Base-by-base conservation (phyloP, 2,113 vertebrate species). In the Ageneiosus marmoratus region DNA sequence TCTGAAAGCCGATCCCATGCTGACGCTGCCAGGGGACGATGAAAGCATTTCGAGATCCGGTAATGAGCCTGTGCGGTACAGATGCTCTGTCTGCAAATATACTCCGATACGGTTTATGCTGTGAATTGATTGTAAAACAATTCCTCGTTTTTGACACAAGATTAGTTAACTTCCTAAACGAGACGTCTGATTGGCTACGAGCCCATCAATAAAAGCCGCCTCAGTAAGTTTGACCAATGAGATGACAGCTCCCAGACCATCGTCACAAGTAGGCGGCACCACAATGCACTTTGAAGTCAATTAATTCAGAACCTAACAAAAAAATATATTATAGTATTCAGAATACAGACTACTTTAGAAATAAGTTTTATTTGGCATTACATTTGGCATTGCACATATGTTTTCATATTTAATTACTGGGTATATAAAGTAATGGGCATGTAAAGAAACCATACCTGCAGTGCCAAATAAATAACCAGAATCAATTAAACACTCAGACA, bases 151-250 rank as follows among this genome's bases (percentile, higher is more conserved):
- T 55, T 22, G 3, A 37, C 20, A 55, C 73, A 76, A 37, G 50
- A 50, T 24, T 24, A 10, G 29, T 55, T 76, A 24, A 55, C 32
- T 34, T 53, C 51, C 34, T 20, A 0, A 34, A 58, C 24, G 51
- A 81, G n/a, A 10, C 80, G 2, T 48, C n/a, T 73, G 69, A 74
- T 73, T 73, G 69, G 69, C 34, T n/a, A 60, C 18, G 13, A 34
- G 44, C 4, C 12, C 44, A 20, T 51, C 7, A 32, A 22, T 22
- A 65, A 34, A 65, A 22, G n/a, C 55, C 58, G 56, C 58, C 58
- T 32, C 9, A 4, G 1, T n/a, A 29, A 2, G 1, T 29, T 27
- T 62, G 58, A 63, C 73, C 50, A 76, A 76, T 76, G 6, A 76
- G 50, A 1, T 51, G 20, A 34, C 5, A 20, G 18, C 0, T 20